Percentiles rank a stretch among this genome's conserved stretches.
Conservation (phyloP, 2,888 invertebrate genomes). For the Tuta absoluta region DNA sequence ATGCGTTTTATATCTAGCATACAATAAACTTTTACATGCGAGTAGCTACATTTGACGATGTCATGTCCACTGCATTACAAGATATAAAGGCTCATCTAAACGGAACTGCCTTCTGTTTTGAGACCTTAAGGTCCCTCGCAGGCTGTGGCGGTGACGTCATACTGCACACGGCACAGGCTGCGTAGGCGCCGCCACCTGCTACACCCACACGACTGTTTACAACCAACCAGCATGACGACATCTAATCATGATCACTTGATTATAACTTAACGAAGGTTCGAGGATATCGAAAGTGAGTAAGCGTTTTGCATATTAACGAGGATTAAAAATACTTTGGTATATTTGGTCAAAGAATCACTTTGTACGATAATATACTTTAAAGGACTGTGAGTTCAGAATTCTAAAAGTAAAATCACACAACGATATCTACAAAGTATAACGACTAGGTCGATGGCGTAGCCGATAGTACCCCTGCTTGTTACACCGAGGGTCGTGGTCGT, state of each 20-base stretch:
- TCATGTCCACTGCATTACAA: too few relatives aligned
- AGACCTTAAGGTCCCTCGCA: slow-evolving; percentile 47
- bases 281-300: slow-evolving; percentile 20
- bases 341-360: neutral
- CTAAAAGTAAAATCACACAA: too few relatives aligned
- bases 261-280: neutral
- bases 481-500: too few relatives aligned
- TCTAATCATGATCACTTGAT: slow-evolving; percentile 26
- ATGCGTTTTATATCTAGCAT: too few relatives aligned
- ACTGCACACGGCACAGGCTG: slow-evolving; percentile 73
- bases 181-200: slow-evolving; percentile 70
- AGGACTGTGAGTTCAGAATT: too few relatives aligned
- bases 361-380: neutral
- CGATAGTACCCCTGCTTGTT: too few relatives aligned
- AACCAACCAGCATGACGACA: slow-evolving; percentile 42
- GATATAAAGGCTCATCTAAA: too few relatives aligned
- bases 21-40: too few relatives aligned
- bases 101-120: slow-evolving; percentile 37
- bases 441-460: too few relatives aligned
- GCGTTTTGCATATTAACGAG: neutral
- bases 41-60: too few relatives aligned
- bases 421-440: too few relatives aligned
- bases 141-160: slow-evolving; percentile 70
- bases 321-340: neutral
- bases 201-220: slow-evolving; percentile 62